phyloP scores from a whole-genome alignment of 2,888 invertebrate species.

The Eupithecia exiguata region DNA sequence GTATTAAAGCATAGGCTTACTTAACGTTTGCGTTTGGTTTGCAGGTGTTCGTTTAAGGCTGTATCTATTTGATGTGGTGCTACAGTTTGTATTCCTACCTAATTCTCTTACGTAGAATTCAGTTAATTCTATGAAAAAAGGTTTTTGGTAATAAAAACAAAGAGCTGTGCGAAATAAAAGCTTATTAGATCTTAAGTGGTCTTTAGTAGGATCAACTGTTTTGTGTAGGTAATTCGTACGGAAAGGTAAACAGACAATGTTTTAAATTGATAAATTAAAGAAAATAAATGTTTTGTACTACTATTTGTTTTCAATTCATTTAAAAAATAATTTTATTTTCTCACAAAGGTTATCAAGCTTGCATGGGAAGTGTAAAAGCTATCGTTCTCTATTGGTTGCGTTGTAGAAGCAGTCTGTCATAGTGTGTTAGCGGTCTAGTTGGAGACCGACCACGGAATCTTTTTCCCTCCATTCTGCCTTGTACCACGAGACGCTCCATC shows the following conservation, averaged over 20 bases:
- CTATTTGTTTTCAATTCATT: too few species aligned
- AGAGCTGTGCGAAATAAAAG: slow-evolving; percentile 6
- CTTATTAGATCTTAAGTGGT: slow-evolving; percentile 7
- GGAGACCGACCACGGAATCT: too few species aligned
- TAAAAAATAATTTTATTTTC: too few species aligned
- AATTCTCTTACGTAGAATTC: neutral
- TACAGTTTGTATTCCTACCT: neutral
- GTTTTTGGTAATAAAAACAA: neutral
- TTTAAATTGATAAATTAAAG: neutral
- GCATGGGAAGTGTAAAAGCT: too few species aligned
- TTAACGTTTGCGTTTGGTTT: slow-evolving; percentile 40
- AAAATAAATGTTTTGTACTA: too few species aligned
- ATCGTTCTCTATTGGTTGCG: too few species aligned
- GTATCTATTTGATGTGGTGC: neutral
- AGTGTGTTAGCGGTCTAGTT: too few species aligned
- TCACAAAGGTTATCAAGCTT: too few species aligned
- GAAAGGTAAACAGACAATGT: neutral
- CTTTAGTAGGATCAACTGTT: slow-evolving; percentile 4
- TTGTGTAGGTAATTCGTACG: neutral
- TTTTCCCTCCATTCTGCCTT: too few species aligned
- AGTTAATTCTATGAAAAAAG: slow-evolving; percentile 1
- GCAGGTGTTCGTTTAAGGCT: slow-evolving; percentile 33
- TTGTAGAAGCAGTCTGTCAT: too few species aligned
- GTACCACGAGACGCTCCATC: too few species aligned
- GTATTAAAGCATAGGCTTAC: slow-evolving; percentile 42